These are phyloP conservation scores for Ariolimax columbianus DNA, from an alignment of 2,888 invertebrate species.

Conservation along the genomic window DNA sequence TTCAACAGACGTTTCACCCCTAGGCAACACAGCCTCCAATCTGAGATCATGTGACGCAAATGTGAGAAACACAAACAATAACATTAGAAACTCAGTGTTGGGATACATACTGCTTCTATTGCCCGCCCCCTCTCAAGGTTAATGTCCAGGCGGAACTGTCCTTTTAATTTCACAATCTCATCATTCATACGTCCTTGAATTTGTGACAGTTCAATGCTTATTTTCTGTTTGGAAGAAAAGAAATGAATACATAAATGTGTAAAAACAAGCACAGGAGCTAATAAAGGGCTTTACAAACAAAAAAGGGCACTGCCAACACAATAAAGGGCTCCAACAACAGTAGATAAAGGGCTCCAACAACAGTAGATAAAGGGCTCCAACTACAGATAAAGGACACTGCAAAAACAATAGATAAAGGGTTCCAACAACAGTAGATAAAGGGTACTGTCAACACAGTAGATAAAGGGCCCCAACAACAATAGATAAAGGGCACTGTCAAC, in stretches of 20 bases:
- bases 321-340: too few species aligned
- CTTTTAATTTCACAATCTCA: slow-evolving; percentile 74
- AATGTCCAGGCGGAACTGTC: slow-evolving; percentile 75
- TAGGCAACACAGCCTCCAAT: not conserved
- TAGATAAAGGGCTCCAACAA: too few species aligned
- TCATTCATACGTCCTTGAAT: slow-evolving; percentile 69
- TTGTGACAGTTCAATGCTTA: slow-evolving; percentile 69
- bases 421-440: too few species aligned
- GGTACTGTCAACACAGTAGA: too few species aligned
- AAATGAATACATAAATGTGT: not conserved
- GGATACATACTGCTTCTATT: slow-evolving; percentile 75
- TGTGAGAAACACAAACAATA: not conserved
- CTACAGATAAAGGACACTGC: too few species aligned
- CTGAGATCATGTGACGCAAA: not conserved
- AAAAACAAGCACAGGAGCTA: not conserved
- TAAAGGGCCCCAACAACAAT: too few species aligned
- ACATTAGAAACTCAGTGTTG: not conserved
- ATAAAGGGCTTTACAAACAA: not conserved
- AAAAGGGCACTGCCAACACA: too few species aligned
- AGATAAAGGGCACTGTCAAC: too few species aligned
- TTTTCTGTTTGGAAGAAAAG: slow-evolving; percentile 68
- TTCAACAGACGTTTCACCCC: too few species aligned
- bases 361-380: too few species aligned
- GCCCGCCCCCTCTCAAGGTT: slow-evolving; percentile 77
- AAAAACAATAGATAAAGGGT: too few species aligned